A percentile compares a stretch with the other conserved stretches of the same genome.
phyloP scores from a whole-genome alignment of 2,797 vertebrate species.

The Mormyrops boulengeri region DNA sequence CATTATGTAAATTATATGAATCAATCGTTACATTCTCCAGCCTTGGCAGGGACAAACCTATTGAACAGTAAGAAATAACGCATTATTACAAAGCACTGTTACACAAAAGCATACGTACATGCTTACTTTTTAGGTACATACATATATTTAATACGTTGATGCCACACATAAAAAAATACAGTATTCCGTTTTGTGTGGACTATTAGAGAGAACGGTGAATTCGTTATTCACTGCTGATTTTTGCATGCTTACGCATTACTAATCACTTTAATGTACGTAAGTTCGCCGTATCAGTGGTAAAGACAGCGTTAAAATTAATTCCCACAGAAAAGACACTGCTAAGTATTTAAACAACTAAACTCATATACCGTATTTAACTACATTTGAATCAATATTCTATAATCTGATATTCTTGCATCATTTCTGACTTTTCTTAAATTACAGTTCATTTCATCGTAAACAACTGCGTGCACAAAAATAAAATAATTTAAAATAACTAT shows the following conservation, averaged over 20 bases:
- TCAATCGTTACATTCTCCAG: neutral
- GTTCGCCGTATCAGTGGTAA: neutral
- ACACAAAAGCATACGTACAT: neutral
- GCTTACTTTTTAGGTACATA: neutral
- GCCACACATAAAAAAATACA: neutral
- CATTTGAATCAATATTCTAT: neutral
- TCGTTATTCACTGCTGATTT: neutral
- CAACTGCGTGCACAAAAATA: neutral
- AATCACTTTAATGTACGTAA: neutral
- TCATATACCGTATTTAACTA: neutral
- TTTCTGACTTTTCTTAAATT: neutral
- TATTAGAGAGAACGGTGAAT: neutral
- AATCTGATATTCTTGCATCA: neutral
- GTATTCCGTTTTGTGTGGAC: neutral
- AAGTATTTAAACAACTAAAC: neutral
- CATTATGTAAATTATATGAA: constrained; percentile 2
- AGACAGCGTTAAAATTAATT: neutral
- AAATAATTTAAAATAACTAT: neutral
- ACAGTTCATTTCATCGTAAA: neutral
- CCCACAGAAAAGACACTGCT: neutral
- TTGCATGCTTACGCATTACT: neutral
- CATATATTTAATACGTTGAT: neutral
- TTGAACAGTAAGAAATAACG: neutral
- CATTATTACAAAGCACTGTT: neutral
- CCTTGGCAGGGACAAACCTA: neutral